Conservation (phyloP, 2,888 invertebrate genomes). For the Philaethria dido region DNA sequence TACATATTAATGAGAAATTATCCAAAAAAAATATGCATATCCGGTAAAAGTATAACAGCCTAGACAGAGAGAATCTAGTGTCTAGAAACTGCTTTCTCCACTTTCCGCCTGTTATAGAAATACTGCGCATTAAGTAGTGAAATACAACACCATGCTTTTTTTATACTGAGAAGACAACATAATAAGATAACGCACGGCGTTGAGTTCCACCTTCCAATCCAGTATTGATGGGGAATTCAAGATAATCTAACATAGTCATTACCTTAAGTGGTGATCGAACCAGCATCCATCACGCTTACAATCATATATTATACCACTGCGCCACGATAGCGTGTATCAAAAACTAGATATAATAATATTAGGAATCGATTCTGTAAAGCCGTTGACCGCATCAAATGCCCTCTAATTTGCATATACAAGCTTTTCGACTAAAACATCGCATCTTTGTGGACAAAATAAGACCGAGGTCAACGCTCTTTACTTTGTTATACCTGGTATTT, state of each 20-base stretch:
- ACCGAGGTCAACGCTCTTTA: slow-evolving; percentile 27
- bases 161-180: too few species aligned
- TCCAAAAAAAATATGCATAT: not conserved
- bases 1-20: slow-evolving; percentile 31
- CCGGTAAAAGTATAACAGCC: too few species aligned
- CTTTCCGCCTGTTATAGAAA: too few species aligned
- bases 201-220: too few species aligned
- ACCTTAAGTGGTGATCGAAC: too few species aligned
- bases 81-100: not conserved
- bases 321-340: not conserved
- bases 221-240: too few species aligned
- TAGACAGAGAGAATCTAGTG: too few species aligned
- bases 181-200: too few species aligned
- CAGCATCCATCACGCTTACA: not conserved
- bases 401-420: slow-evolving; percentile 45
- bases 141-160: too few species aligned
- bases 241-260: too few species aligned
- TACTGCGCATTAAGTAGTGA: too few species aligned
- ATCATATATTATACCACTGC: not conserved
- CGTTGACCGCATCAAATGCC: slow-evolving; percentile 37
- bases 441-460: slow-evolving; percentile 30
- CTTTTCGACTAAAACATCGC: slow-evolving; percentile 37
- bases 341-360: slow-evolving; percentile 39
- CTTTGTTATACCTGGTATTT: slow-evolving; percentile 7
- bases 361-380: slow-evolving; percentile 24